phyloP scores from a whole-genome alignment of 2,113 vertebrate genomes.

The Felis chaus region DNA sequence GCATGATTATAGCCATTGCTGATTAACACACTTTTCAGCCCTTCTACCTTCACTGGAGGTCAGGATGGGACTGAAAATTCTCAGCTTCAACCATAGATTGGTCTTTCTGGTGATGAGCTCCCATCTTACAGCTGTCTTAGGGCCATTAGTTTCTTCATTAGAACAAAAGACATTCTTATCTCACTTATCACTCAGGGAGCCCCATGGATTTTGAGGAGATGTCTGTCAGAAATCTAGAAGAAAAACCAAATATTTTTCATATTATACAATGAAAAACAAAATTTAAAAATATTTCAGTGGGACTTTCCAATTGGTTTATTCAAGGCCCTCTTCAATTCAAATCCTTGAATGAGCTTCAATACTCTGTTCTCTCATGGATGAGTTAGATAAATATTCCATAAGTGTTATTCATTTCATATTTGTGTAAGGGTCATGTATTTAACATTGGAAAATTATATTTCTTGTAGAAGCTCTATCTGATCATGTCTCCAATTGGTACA shows the following conservation, averaged over 20 bases:
- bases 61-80: not conserved
- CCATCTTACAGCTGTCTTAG: not conserved
- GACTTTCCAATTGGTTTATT: not conserved
- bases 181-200: not conserved
- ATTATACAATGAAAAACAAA: not conserved
- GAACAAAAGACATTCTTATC: not conserved
- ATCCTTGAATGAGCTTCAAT: not conserved
- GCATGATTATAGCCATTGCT: not conserved
- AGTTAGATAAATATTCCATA: not conserved
- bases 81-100: not conserved
- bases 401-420: not conserved
- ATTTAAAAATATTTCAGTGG: not conserved
- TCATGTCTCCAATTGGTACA: not conserved
- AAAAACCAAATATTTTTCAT: not conserved
- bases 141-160: not conserved
- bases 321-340: not conserved
- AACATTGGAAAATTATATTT: not conserved
- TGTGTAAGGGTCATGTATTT: not conserved
- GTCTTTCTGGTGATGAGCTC: not conserved
- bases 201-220: not conserved
- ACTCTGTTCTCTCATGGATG: not conserved
- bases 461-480: not conserved
- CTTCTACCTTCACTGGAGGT: not conserved
- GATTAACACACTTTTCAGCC: not conserved
- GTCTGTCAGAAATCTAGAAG: not conserved